These are phyloP conservation scores for Podotricha telesiphe DNA, from an alignment of 2,888 invertebrate species.

Conservation along the genomic window DNA sequence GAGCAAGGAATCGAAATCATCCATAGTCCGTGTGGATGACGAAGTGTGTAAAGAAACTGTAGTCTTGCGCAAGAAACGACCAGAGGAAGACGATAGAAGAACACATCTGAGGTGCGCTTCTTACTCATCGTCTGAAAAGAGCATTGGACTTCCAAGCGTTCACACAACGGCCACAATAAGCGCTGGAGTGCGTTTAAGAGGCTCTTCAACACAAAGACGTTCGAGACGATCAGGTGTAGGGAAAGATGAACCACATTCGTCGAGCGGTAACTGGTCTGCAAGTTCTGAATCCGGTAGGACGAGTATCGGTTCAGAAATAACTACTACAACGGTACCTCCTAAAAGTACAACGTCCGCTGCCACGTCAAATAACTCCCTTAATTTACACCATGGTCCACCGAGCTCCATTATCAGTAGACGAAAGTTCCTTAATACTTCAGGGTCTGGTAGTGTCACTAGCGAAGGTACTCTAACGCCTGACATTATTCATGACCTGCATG, in stretches of 20 bases:
- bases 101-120: constrained; percentile 91
- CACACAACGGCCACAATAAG: constrained; percentile 83
- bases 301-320: constrained; percentile 92
- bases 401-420: constrained; percentile 88
- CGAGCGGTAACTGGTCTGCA: constrained; percentile 97
- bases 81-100: constrained; percentile 85
- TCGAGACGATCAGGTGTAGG: constrained; percentile 86
- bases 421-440: constrained; percentile 88
- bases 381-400: constrained; percentile 85
- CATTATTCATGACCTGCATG: constrained; percentile 90
- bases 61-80: constrained; percentile 85
- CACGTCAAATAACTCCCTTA: constrained; percentile 88
- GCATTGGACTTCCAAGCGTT: constrained; percentile 83
- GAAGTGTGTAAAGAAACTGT: constrained; percentile 87
- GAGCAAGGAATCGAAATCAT: constrained; percentile 70
- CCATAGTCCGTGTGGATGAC: constrained; percentile 74
- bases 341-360: constrained; percentile 87
- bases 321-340: constrained; percentile 87
- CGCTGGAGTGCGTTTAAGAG: constrained; percentile 89
- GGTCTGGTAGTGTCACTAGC: constrained; percentile 92
- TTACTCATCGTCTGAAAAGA: constrained; percentile 90
- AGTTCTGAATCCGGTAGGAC: constrained; percentile 95
- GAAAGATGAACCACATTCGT: constrained; percentile 93
- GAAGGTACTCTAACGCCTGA: constrained; percentile 93
- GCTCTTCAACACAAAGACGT: constrained; percentile 88